phyloP scores from a whole-genome alignment of 2,113 vertebrate species.

The Psilopogon haemacephalus region DNA sequence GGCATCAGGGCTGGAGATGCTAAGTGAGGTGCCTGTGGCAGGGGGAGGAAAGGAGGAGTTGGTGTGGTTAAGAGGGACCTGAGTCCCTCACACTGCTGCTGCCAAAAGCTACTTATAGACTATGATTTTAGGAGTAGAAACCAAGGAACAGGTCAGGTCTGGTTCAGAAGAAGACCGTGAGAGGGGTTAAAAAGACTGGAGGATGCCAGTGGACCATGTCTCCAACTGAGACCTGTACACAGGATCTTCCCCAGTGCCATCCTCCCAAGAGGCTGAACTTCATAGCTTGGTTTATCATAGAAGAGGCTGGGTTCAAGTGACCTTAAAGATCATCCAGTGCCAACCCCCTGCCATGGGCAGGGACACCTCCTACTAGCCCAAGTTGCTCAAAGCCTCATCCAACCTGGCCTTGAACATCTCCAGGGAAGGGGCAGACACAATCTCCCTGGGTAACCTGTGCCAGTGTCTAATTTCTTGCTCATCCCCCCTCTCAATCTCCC shows the following conservation, averaged over 20 bases:
- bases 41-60: background rate
- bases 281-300: too few relatives aligned
- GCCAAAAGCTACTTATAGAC: background rate
- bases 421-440: too few relatives aligned
- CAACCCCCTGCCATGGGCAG: too few relatives aligned
- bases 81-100: background rate
- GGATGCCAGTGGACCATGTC: background rate
- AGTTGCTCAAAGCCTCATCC: too few relatives aligned
- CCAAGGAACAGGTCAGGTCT: background rate
- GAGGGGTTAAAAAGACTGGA: background rate
- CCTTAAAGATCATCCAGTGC: too few relatives aligned
- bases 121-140: background rate
- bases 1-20: background rate
- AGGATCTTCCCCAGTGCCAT: background rate
- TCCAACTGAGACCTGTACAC: background rate
- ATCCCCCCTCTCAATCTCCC: too few relatives aligned
- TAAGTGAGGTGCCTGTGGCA: accelerated
- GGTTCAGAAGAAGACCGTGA: background rate
- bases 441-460: too few relatives aligned
- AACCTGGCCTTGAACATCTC: too few relatives aligned
- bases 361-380: too few relatives aligned
- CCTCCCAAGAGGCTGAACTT: background rate
- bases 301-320: too few relatives aligned
- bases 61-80: too few relatives aligned
- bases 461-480: too few relatives aligned